Percentiles rank a stretch among this genome's conserved stretches.
phyloP scores from a whole-genome alignment of 2,113 vertebrate species.

The Lophura nycthemera region DNA sequence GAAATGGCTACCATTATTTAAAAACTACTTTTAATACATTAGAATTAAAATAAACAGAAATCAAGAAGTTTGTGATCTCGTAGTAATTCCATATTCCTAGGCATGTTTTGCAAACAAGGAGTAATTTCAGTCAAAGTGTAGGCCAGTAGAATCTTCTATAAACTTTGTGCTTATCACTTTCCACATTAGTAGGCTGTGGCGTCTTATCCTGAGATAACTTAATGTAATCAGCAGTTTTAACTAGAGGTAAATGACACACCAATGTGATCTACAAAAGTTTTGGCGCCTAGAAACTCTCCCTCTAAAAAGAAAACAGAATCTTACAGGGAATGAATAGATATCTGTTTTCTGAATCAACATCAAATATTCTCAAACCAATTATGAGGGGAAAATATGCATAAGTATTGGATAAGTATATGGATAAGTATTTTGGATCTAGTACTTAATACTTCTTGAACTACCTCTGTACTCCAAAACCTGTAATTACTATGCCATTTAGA shows the following conservation, averaged over 20 bases:
- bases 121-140: neutral
- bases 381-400: neutral
- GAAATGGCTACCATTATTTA: neutral
- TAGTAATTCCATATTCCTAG: fast-evolving
- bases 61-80: neutral
- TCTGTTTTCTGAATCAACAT: neutral
- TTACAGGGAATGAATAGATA: neutral
- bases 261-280: neutral
- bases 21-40: neutral
- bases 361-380: neutral
- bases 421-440: neutral
- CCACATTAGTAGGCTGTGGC: neutral
- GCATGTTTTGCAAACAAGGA: neutral
- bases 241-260: neutral
- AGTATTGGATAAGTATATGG: neutral
- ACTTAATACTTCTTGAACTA: neutral
- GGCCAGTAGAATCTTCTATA: neutral
- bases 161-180: neutral
- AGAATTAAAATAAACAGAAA: neutral
- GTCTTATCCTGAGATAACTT: neutral
- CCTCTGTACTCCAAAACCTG: neutral
- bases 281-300: fast-evolving
- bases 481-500: neutral
- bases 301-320: neutral
- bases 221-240: neutral